A percentile compares a stretch with the other conserved stretches of the same genome.
phyloP scores from a whole-genome alignment of 2,797 vertebrate genomes.

The Chiroxiphia lanceolata region DNA sequence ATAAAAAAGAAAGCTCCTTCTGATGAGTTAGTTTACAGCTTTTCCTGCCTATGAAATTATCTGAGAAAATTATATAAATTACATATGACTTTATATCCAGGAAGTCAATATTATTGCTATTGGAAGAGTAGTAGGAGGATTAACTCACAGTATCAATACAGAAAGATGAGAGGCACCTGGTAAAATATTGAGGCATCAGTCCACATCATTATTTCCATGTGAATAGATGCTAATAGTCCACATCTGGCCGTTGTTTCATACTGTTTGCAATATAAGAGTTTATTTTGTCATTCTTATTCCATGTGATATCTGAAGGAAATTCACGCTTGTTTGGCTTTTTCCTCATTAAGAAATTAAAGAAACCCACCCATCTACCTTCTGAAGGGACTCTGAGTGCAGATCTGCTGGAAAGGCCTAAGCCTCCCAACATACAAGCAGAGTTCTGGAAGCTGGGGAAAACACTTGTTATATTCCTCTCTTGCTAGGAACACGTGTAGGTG shows the following conservation, averaged over 20 bases:
- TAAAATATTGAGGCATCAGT: background rate
- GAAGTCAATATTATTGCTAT: background rate
- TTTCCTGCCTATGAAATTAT: background rate
- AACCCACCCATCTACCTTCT: rapidly evolving
- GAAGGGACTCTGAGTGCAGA: background rate
- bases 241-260: background rate
- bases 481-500: background rate
- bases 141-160: background rate
- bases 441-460: background rate
- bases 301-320: background rate
- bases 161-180: background rate
- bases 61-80: background rate
- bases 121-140: background rate
- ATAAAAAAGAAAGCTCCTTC: background rate
- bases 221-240: background rate
- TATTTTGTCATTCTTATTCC: background rate
- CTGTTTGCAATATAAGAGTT: rapidly evolving
- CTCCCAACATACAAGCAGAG: background rate
- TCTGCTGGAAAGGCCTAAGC: background rate
- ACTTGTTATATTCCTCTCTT: rapidly evolving
- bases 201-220: background rate
- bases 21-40: background rate
- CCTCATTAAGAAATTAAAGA: background rate
- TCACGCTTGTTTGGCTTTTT: background rate
- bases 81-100: background rate